phyloP scores from a whole-genome alignment of 2,797 vertebrate genomes.

The Apogon hyalosoma region DNA sequence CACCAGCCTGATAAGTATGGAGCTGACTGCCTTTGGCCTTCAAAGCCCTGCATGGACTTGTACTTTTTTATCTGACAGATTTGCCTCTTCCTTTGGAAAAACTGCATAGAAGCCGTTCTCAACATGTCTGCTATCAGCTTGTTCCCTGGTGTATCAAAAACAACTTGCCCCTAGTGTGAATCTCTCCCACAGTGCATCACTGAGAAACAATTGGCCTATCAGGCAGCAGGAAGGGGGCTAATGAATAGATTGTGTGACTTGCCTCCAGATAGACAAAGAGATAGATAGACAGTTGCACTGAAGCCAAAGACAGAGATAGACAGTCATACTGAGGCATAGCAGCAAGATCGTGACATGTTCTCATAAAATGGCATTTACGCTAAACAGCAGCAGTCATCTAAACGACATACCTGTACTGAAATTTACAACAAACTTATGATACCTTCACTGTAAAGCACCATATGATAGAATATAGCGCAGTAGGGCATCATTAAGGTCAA shows the following conservation, averaged over 20 bases:
- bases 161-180: slow-evolving; percentile 50
- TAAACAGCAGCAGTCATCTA: slow-evolving; percentile 21
- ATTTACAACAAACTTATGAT: too few species aligned
- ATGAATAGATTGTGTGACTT: slow-evolving; percentile 66
- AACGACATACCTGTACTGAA: slow-evolving; percentile 5
- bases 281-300: slow-evolving; percentile 31
- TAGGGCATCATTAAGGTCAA: too few species aligned
- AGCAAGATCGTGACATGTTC: slow-evolving; percentile 28
- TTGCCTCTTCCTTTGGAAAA: slow-evolving; percentile 61
- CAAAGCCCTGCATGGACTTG: slow-evolving; percentile 59
- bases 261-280: slow-evolving; percentile 51
- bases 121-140: slow-evolving; percentile 58
- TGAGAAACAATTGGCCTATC: slow-evolving; percentile 64
- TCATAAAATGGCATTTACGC: slow-evolving; percentile 17
- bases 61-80: slow-evolving; percentile 69
- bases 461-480: not conserved
- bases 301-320: slow-evolving; percentile 31
- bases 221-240: slow-evolving; percentile 58
- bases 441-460: too few species aligned
- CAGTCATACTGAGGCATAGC: slow-evolving; percentile 25
- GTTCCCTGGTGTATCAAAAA: slow-evolving; percentile 59
- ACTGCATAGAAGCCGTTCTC: slow-evolving; percentile 44
- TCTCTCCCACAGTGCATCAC: slow-evolving; percentile 55
- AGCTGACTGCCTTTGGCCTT: slow-evolving; percentile 65
- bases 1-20: slow-evolving; percentile 57